phyloP scores from a whole-genome alignment of 2,888 invertebrate species.

The Xestia c-nigrum region DNA sequence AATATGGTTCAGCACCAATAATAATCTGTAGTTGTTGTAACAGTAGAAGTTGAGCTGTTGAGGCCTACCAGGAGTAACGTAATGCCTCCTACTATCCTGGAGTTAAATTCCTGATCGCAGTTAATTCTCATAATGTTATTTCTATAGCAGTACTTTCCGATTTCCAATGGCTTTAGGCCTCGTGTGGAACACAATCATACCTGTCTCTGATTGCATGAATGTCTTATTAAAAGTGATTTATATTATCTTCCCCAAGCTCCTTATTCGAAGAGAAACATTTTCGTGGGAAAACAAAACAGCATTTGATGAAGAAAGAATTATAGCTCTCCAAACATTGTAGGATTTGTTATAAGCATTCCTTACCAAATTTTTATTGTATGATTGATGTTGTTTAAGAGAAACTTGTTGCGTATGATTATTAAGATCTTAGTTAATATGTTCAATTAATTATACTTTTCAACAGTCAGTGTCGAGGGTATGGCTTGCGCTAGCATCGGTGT shows the following conservation, averaged over 20 bases:
- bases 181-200: neutral
- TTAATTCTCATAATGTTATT: neutral
- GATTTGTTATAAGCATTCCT: neutral
- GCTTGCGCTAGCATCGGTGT: neutral
- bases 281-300: slow-evolving; percentile 25
- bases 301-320: neutral
- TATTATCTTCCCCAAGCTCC: slow-evolving; percentile 26
- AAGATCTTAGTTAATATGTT: slow-evolving; percentile 6
- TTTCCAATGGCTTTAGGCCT: slow-evolving; percentile 13
- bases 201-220: slow-evolving; percentile 18
- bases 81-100: neutral
- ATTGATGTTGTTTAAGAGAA: slow-evolving; percentile 41
- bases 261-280: slow-evolving; percentile 19
- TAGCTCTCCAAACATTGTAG: neutral
- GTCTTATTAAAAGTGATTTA: slow-evolving; percentile 44
- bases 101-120: neutral
- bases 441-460: slow-evolving; percentile 30
- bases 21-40: no score
- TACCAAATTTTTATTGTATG: slow-evolving; percentile 28
- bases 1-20: no score
- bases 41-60: no score
- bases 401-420: slow-evolving; percentile 37
- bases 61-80: no score
- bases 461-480: slow-evolving; percentile 16
- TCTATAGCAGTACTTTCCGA: neutral